Evolutionary conservation across 2,797 vertebrate genomes (phyloP), one percentile per base, ranked within the genome.

Genomic region (Limnodromus scolopaceus): DNA sequence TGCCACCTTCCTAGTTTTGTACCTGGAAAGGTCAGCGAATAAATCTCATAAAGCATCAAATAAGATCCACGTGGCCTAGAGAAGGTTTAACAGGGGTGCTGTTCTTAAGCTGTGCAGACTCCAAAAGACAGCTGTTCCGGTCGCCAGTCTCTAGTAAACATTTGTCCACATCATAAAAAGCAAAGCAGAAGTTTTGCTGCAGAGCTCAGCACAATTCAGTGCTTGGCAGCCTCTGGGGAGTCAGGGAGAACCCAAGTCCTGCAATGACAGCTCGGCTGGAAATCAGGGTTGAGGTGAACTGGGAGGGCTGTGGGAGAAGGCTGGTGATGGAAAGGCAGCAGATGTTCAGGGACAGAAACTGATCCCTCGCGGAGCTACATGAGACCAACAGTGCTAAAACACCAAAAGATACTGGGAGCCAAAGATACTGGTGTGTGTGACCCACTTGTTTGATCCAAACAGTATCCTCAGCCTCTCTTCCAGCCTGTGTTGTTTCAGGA

Each of bases 11-110:
- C 61, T 34, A 14, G 63, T 60, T 80, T 82, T 20, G 25, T 70
- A 65, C 83, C 90, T 69, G 76, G 68, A 92, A 96, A 95, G 93
- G 97, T 92, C 96, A 71, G 43, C 28, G 84, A 77, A 75, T 92
- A 93, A 92, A 96, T 96, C 91, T 94, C 86, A 39, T 58, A 49
- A 69, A 87, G 75, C 74, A 54, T 77, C 69, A n/a, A 49, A 11
- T 24, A 41, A 76, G 51, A 70, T 76, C 70, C 71, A 7, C 3
- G 24, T 41, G 46, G 86, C 61, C 66, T 48, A 45, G 61, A 91
- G 64, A 30, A 30, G 12, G 43, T 32, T n/a, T 22, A 22, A 24
- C 51, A 43, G 53, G 34, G 72, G 36, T 69, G 36, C 36, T 48
- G 65, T 53, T 65, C 55, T 48, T 30, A 41, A 76, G 61, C 4